Conservation (phyloP, 30 jellyfish, hydroid and myxozoan species). For the Aurelia aurita region DNA sequence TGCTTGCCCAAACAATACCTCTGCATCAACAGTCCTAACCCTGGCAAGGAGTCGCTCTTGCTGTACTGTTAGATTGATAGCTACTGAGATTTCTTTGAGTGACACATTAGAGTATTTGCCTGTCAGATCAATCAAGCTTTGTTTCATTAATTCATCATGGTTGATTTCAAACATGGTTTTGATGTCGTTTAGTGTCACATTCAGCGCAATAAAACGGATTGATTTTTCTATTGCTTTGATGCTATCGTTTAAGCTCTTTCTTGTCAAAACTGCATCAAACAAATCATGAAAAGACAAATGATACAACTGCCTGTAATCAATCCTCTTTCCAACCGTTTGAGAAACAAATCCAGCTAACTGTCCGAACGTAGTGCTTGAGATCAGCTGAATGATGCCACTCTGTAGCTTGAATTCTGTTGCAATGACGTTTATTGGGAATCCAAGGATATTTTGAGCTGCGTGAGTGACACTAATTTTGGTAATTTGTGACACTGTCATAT, state of each 20-base stretch:
- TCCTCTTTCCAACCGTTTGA: not conserved
- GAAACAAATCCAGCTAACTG: not conserved
- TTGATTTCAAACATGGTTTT: not conserved
- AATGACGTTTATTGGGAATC: slow-evolving; percentile 12
- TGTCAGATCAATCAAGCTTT: slow-evolving; percentile 1
- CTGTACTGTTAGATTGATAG: slow-evolving; percentile 7
- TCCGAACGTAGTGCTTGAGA: not conserved
- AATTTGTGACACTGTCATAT: not conserved
- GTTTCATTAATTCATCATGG: slow-evolving; percentile 4
- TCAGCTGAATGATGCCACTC: not conserved
- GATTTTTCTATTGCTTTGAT: slow-evolving; percentile 27
- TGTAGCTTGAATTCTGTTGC: slow-evolving; percentile 3
- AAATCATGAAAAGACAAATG: slow-evolving; percentile 35
- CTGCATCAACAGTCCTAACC: slow-evolving; percentile 28
- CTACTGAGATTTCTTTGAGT: slow-evolving; percentile 6
- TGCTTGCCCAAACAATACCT: slow-evolving; percentile 17
- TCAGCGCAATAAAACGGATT: slow-evolving; percentile 5
- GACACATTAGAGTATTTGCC: not conserved
- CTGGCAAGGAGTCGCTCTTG: slow-evolving; percentile 41
- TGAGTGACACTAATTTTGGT: not conserved
- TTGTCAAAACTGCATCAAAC: slow-evolving; percentile 29
- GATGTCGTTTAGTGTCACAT: slow-evolving; percentile 14
- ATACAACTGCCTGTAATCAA: slow-evolving; percentile 25
- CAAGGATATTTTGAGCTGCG: not conserved
- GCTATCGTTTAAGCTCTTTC: slow-evolving; percentile 1